Evolutionary conservation across 1,140 invertebrate genomes (phyloP).

Genomic region (Drosophila pruinosa): DNA sequence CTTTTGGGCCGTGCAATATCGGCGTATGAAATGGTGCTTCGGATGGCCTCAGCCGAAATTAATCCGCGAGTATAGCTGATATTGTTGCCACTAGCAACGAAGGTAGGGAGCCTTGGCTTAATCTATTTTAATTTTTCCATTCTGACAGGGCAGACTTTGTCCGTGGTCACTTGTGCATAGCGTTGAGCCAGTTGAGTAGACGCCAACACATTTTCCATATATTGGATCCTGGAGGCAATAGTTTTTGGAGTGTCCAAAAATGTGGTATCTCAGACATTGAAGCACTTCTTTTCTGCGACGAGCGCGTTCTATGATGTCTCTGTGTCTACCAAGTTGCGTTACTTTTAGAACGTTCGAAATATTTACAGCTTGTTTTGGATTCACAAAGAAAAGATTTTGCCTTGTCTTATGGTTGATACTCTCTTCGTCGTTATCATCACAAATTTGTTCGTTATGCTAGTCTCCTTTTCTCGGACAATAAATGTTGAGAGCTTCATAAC

Average conservation of each 20-base stretch:
- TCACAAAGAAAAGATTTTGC: not conserved
- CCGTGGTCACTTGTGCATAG: slow-evolving; percentile 8
- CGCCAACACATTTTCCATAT: slow-evolving; percentile 18
- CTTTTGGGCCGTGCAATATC: not conserved
- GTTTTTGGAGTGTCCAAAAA: slow-evolving; percentile 35
- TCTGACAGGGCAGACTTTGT: not conserved
- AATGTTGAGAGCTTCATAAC: slow-evolving; percentile 13
- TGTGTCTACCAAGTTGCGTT: slow-evolving; percentile 16
- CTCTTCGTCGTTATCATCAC: not conserved
- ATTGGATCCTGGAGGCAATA: slow-evolving; percentile 19
- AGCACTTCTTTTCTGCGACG: slow-evolving; percentile 20
- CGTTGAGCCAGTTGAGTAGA: not conserved
- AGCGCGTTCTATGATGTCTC: slow-evolving; percentile 6
- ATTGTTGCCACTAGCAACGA: not conserved
- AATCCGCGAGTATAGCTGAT: not conserved
- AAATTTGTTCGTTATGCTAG: not conserved
- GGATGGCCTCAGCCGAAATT: not conserved
- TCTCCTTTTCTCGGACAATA: slow-evolving; percentile 18
- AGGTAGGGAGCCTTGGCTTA: not conserved
- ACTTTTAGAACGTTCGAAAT: not conserved
- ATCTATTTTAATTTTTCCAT: not conserved
- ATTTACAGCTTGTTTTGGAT: not conserved
- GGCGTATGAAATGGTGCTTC: not conserved
- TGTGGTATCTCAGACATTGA: slow-evolving; percentile 22
- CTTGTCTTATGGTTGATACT: not conserved